Evolutionary conservation across 2,113 vertebrate species (phyloP).

Genomic region (Leptodactylus fuscus): DNA sequence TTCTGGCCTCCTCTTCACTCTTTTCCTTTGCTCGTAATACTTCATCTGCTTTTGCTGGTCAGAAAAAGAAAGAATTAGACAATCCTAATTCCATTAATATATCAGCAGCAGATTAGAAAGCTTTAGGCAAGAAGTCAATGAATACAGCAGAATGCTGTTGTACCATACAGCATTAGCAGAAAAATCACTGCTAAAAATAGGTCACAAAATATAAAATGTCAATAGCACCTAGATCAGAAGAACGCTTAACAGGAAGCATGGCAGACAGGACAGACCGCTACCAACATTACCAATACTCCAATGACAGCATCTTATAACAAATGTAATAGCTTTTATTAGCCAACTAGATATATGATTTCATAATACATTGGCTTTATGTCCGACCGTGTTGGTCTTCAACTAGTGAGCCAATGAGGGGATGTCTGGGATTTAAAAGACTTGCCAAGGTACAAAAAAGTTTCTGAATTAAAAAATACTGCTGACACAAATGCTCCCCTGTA

Average conservation of each 20-base stretch:
- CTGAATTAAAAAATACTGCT: too few species aligned
- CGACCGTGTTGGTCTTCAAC: not conserved
- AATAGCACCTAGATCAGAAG: not conserved
- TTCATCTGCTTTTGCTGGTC: constrained; percentile 92
- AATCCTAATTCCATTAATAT: not conserved
- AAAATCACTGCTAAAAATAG: not conserved
- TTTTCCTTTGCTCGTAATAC: constrained; percentile 90
- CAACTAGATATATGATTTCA: not conserved
- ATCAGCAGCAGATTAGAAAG: not conserved
- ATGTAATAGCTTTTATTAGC: not conserved
- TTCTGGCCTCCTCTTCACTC: constrained; percentile 87
- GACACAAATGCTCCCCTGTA: too few species aligned
- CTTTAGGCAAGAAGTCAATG: not conserved
- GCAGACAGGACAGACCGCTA: not conserved
- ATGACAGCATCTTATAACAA: not conserved
- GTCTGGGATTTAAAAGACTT: too few species aligned
- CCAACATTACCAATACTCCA: not conserved
- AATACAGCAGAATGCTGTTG: not conserved
- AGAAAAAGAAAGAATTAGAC: constrained; percentile 60
- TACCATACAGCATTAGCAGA: not conserved
- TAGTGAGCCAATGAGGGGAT: not conserved
- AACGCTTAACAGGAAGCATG: not conserved
- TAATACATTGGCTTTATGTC: not conserved
- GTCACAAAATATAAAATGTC: not conserved
- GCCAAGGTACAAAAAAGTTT: too few species aligned